Conservation (phyloP, 2,888 invertebrate species). For the Drosophila algonquin region DNA sequence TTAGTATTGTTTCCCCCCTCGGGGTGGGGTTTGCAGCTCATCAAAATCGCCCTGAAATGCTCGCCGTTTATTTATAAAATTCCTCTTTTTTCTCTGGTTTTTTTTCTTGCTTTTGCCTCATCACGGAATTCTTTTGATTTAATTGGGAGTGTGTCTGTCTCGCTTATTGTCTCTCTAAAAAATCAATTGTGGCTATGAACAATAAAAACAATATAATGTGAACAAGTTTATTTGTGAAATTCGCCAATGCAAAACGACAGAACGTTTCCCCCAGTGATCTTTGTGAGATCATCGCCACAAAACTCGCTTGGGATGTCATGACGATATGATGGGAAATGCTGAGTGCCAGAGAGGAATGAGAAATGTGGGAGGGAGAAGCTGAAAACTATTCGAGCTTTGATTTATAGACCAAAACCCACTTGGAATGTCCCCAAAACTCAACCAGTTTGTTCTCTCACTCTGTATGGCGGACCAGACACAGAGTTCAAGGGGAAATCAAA, state of each 20-base stretch:
- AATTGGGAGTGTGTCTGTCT: slow-evolving; percentile 2
- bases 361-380: not conserved
- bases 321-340: not conserved
- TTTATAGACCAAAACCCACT: slow-evolving; percentile 12
- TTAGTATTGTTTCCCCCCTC: slow-evolving; percentile 32
- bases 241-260: slow-evolving; percentile 29
- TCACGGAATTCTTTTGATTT: slow-evolving; percentile 39
- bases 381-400: slow-evolving; percentile 22
- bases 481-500: slow-evolving; percentile 42
- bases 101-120: slow-evolving; percentile 22
- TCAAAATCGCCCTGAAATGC: slow-evolving; percentile 52
- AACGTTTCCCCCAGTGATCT: slow-evolving; percentile 49
- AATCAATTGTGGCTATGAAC: slow-evolving; percentile 56
- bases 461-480: not conserved
- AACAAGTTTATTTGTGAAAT: slow-evolving; percentile 56
- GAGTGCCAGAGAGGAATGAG: no score
- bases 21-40: slow-evolving; percentile 43
- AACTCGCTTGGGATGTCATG: not conserved
- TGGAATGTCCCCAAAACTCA: not conserved
- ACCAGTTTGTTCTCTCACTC: not conserved
- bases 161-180: slow-evolving; percentile 16
- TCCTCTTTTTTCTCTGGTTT: slow-evolving; percentile 18
- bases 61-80: slow-evolving; percentile 42
- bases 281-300: slow-evolving; percentile 68
- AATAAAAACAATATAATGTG: slow-evolving; percentile 40